A percentile compares a stretch with the other conserved stretches of the same genome.
These are phyloP conservation scores for Bufo gargarizans DNA, from an alignment of 2,113 vertebrate genomes.

Conservation along the genomic window DNA sequence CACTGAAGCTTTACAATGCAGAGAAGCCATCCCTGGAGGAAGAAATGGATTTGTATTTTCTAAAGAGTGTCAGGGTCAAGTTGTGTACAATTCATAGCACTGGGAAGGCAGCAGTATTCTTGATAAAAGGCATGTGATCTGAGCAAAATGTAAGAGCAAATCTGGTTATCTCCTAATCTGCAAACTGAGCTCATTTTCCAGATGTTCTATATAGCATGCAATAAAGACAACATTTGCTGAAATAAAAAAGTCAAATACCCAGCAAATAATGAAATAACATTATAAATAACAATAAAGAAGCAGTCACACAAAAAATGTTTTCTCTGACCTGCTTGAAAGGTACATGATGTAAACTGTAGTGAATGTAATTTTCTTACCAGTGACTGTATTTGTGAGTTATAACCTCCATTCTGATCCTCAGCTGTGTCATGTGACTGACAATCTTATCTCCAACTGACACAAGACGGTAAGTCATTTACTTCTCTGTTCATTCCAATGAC, in stretches of 20 bases:
- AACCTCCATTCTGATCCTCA: too few species aligned
- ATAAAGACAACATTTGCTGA: background rate
- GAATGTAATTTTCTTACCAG: too few species aligned
- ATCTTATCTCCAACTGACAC: too few species aligned
- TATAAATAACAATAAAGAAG: background rate
- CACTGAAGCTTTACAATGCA: constrained; percentile 7
- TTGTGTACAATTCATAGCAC: background rate
- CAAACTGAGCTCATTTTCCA: background rate
- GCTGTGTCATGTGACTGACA: too few species aligned
- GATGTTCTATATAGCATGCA: background rate
- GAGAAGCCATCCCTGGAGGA: background rate
- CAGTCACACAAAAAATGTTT: too few species aligned
- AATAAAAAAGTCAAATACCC: background rate
- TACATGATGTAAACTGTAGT: too few species aligned
- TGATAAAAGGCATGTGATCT: background rate
- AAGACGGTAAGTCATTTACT: too few species aligned
- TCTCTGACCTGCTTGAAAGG: too few species aligned
- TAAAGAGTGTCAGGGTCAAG: constrained; percentile 2
- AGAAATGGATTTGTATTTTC: background rate
- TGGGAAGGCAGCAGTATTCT: background rate
- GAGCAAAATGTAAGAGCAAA: background rate
- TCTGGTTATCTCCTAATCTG: constrained; percentile 3
- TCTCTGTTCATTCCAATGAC: too few species aligned
- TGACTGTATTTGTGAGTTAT: too few species aligned
- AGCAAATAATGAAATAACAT: background rate